Percentiles rank a stretch among this genome's conserved stretches.
Evolutionary conservation across 2,888 invertebrate genomes (phyloP).

Genomic region (Chrysopilus asiliformis): DNA sequence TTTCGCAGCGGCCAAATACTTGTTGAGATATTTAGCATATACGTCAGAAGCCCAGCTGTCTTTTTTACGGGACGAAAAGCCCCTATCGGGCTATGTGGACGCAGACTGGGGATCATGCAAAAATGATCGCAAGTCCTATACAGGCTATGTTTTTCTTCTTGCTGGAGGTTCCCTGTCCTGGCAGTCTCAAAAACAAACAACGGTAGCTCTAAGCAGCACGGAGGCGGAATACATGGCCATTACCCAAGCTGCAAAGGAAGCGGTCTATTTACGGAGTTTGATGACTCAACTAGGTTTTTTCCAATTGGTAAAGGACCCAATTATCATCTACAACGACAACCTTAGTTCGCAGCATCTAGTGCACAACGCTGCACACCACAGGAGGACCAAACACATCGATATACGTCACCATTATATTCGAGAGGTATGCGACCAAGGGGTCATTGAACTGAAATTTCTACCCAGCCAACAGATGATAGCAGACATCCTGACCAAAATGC

Average conservation of each 20-base stretch:
- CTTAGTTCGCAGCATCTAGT: conserved; percentile 11
- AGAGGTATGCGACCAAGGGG: conserved; percentile 3
- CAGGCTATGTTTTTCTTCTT: conserved; percentile 10
- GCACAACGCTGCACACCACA: conserved; percentile 12
- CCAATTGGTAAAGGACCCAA: conserved; percentile 7
- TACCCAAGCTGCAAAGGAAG: conserved; percentile 18
- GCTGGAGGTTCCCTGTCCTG: conserved; percentile 10
- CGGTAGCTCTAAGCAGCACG: conserved; percentile 18
- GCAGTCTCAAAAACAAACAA: conserved; percentile 10
- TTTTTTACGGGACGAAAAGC: conserved; percentile 12
- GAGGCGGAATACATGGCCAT: conserved; percentile 24
- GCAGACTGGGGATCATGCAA: conserved; percentile 16
- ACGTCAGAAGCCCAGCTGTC: conserved; percentile 12
- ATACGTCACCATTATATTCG: conserved; percentile 9
- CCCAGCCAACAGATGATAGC: too few species aligned
- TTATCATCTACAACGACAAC: conserved; percentile 10
- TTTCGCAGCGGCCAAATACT: conserved; percentile 13
- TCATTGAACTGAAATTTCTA: conserved; percentile 8
- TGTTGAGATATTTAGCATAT: conserved; percentile 15
- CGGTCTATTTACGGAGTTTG: conserved; percentile 14
- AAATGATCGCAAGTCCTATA: conserved; percentile 14
- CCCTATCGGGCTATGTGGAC: conserved; percentile 14
- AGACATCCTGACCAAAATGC: too few species aligned
- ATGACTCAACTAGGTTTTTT: conserved; percentile 2
- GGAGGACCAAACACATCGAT: conserved; percentile 12